Percentiles rank a stretch among this genome's conserved stretches.
These are phyloP conservation scores for Chelmon rostratus DNA, from an alignment of 2,797 vertebrate species.

Conservation along the genomic window DNA sequence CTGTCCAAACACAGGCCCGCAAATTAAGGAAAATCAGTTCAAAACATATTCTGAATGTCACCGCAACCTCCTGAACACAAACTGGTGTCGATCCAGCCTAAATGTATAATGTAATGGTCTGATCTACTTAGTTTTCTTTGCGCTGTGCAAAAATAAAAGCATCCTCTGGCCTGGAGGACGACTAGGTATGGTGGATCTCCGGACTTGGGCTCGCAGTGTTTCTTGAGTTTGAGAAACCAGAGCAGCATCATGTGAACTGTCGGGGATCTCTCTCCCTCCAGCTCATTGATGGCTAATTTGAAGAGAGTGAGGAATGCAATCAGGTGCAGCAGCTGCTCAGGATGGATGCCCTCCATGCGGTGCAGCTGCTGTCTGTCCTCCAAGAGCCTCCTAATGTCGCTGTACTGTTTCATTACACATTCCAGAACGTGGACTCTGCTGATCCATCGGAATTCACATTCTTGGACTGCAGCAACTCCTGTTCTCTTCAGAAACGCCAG, in stretches of 20 bases:
- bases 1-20: too few species aligned
- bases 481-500: background rate
- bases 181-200: too few species aligned
- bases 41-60: background rate
- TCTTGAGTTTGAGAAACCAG: too few species aligned
- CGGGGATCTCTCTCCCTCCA: background rate
- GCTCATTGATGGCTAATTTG: background rate
- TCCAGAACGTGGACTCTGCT: too few species aligned
- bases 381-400: background rate
- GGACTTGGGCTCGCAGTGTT: too few species aligned
- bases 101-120: background rate
- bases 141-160: background rate
- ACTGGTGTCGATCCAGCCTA: background rate
- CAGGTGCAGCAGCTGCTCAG: background rate
- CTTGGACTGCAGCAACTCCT: background rate
- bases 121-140: background rate
- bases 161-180: too few species aligned
- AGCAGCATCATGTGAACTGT: background rate
- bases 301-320: background rate
- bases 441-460: background rate
- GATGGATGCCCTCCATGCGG: background rate
- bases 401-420: background rate
- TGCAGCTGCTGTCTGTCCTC: background rate
- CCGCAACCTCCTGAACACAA: background rate
- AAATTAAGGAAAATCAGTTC: too few species aligned